Conservation (phyloP, 2,888 invertebrate genomes). For the Maniola hyperantus region DNA sequence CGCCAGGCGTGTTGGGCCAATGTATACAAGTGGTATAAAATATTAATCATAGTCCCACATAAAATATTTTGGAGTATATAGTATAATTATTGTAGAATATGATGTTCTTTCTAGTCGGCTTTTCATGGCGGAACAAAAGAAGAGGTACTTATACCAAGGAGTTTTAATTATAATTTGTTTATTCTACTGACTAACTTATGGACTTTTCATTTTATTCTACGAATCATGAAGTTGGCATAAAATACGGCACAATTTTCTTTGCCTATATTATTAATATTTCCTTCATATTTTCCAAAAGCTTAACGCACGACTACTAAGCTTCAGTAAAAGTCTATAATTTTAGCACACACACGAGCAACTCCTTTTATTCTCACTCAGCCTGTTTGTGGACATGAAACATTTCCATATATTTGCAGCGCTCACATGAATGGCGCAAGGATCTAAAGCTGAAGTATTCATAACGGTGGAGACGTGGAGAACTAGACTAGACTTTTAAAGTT, state of each 20-base stretch:
- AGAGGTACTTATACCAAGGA: too few species aligned
- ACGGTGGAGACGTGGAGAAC: slow-evolving; percentile 56
- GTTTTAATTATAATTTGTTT: too few species aligned
- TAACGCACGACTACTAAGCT: slow-evolving; percentile 21
- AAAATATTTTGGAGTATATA: slow-evolving; percentile 13
- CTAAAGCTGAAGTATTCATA: slow-evolving; percentile 66
- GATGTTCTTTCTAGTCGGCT: too few species aligned
- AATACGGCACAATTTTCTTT: too few species aligned
- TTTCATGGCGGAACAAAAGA: too few species aligned
- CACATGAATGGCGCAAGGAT: slow-evolving; percentile 34
- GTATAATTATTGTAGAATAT: too few species aligned
- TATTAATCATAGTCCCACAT: slow-evolving; percentile 20
- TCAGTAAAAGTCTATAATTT: slow-evolving; percentile 35
- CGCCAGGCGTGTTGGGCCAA: too few species aligned
- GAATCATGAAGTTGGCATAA: too few species aligned
- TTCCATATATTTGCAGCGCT: slow-evolving; percentile 33
- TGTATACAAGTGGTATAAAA: slow-evolving; percentile 3
- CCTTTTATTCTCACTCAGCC: slow-evolving; percentile 31
- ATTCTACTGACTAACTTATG: too few species aligned
- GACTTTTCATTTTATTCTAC: not conserved
- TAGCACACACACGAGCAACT: slow-evolving; percentile 12
- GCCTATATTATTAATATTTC: not conserved
- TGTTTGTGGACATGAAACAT: slow-evolving; percentile 33
- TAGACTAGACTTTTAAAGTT: slow-evolving; percentile 54
- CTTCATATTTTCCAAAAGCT: not conserved